A percentile compares a stretch with the other conserved stretches of the same genome.
phyloP scores from a whole-genome alignment of 2,888 invertebrate species.

The Axea sp. region DNA sequence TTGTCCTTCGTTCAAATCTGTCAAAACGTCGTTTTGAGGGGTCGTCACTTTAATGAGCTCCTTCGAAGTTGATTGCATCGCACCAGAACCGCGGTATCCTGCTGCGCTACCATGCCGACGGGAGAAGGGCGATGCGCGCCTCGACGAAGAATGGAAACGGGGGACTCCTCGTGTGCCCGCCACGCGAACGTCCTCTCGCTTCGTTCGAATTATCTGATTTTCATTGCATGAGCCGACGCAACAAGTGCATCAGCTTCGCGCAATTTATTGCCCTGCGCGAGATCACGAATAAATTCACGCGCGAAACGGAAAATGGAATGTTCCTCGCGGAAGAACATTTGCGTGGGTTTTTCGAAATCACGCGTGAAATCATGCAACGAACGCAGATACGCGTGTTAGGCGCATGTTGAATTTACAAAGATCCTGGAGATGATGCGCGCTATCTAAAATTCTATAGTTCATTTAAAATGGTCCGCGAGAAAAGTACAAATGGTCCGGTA shows the following conservation, averaged over 20 bases:
- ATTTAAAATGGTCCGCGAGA: no score
- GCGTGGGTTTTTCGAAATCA: background rate
- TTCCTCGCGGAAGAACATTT: background rate
- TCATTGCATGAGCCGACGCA: constrained; percentile 36
- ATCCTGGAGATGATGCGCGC: no score
- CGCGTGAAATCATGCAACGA: no score
- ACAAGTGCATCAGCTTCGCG: constrained; percentile 36
- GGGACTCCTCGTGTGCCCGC: constrained; percentile 44
- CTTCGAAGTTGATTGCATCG: constrained; percentile 59
- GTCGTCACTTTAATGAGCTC: constrained; percentile 61
- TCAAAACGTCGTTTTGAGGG: constrained; percentile 60
- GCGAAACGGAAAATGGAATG: constrained; percentile 13
- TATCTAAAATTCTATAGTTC: no score
- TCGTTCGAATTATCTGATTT: constrained; percentile 51
- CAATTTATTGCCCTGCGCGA: constrained; percentile 35
- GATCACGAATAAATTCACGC: constrained; percentile 8
- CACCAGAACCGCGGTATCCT: constrained; percentile 44
- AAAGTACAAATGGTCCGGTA: no score
- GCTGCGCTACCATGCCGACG: constrained; percentile 25
- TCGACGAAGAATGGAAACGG: constrained; percentile 32
- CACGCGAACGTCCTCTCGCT: constrained; percentile 39
- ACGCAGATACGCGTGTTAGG: no score
- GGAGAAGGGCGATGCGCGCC: constrained; percentile 6
- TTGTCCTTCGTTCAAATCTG: constrained; percentile 55
- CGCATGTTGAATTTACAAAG: no score